A percentile compares a stretch with the other conserved stretches of the same genome.
These are phyloP conservation scores for Erebia epiphron DNA, from an alignment of 2,888 invertebrate genomes.

Conservation along the genomic window DNA sequence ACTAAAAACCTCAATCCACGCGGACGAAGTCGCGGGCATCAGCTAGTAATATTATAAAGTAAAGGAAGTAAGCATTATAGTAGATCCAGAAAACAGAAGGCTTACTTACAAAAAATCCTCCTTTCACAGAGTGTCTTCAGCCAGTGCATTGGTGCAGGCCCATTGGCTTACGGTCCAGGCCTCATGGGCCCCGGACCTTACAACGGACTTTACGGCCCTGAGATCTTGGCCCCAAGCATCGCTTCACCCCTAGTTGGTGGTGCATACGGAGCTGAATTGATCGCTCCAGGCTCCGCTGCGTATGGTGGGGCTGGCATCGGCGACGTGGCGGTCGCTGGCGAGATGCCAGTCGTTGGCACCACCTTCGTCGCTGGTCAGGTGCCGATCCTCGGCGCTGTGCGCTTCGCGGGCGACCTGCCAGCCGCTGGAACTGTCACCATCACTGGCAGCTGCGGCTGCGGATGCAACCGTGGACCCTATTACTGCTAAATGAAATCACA, in stretches of 20 bases:
- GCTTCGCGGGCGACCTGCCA: conserved; percentile 49
- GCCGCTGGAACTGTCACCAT: conserved; percentile 51
- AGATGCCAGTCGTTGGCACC: conserved; percentile 49
- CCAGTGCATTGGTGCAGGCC: conserved; percentile 16
- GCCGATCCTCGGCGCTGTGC: conserved; percentile 50
- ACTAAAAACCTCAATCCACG: too few species aligned
- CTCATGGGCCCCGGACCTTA: neutral
- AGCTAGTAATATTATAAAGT: too few species aligned
- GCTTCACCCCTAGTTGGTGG: neutral
- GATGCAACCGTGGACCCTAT: conserved; percentile 24
- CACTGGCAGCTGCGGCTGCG: conserved; percentile 45
- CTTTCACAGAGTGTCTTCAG: conserved; percentile 26
- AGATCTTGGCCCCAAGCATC: neutral
- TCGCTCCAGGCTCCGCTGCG: neutral
- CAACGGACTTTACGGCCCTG: neutral
- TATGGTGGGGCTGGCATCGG: conserved; percentile 44
- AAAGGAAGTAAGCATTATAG: too few species aligned
- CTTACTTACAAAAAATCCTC: neutral
- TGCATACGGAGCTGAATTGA: neutral
- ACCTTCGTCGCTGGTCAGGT: conserved; percentile 50
- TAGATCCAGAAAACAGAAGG: too few species aligned
- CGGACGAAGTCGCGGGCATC: too few species aligned
- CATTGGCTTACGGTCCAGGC: conserved; percentile 21
- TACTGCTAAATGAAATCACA: neutral
- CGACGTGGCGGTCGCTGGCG: conserved; percentile 44